Conservation (phyloP, 2,888 invertebrate species). For the Dicycla oo region DNA sequence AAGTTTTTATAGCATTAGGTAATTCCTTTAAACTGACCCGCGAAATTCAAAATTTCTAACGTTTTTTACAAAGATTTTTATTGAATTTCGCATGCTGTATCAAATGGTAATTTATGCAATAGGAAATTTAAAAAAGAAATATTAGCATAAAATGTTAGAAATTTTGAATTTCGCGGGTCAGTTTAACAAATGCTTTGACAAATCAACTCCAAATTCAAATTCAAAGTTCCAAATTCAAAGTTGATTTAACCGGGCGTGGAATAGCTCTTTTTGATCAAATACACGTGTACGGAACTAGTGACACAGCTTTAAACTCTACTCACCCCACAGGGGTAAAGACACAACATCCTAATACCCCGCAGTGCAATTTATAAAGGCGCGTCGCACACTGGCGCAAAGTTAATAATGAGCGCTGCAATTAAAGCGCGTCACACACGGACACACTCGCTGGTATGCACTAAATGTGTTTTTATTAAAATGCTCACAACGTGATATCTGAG, state of each 20-base stretch:
- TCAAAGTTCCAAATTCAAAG: background rate
- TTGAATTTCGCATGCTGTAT: too few species aligned
- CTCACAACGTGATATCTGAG: slow-evolving; percentile 21
- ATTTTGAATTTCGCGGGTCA: background rate
- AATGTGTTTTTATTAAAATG: slow-evolving; percentile 58
- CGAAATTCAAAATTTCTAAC: background rate
- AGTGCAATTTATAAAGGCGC: slow-evolving; percentile 46
- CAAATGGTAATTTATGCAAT: too few species aligned
- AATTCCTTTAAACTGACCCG: background rate
- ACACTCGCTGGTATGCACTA: slow-evolving; percentile 61
- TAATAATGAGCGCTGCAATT: slow-evolving; percentile 67
- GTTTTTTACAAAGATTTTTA: background rate
- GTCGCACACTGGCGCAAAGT: slow-evolving; percentile 32
- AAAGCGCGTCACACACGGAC: slow-evolving; percentile 59
- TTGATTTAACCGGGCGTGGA: background rate
- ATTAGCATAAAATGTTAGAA: too few species aligned
- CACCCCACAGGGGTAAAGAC: slow-evolving; percentile 6
- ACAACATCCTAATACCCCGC: slow-evolving; percentile 21
- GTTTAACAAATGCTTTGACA: background rate
- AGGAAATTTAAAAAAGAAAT: too few species aligned
- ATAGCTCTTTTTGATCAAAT: background rate
- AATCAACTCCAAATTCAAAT: too few species aligned
- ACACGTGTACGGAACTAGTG: background rate
- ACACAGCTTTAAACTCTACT: background rate
- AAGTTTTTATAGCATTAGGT: too few species aligned